Evolutionary conservation across 2,888 invertebrate species (phyloP), one percentile per base, ranked within the genome.

Genomic region (Amaurobius ferox): DNA sequence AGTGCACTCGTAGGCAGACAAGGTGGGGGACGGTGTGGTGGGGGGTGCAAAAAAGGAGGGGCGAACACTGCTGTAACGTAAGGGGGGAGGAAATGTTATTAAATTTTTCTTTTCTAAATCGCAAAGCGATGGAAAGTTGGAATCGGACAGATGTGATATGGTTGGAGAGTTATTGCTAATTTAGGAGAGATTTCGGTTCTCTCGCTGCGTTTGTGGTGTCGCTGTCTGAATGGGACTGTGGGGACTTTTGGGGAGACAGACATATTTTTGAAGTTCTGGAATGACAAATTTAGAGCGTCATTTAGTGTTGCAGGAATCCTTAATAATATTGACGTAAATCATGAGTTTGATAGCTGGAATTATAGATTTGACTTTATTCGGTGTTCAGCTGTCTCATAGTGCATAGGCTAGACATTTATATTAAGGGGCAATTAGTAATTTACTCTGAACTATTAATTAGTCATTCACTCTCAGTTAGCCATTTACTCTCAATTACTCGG

Each of bases 21-120:
- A 55, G 2, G 55, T 23, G 23, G 55, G 11, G 55, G 44, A 44
- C 16, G 44, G 44, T 2, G 9, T 16, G n/a, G 44, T 16, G n/a
- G 16, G n/a, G 16, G 6, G 16, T 11, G 6, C 16, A n/a, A n/a
- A 16, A 13, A n/a, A 16, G 16, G 44, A 35, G 5, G n/a, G 9
- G n/a, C 13, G 23, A 23, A 55, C 55, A 3, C 6, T 23, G 55
- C 13, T 55, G 55, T 55, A 55, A 19, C 55, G 55, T 23, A 55
- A 55, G 11, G 55, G 55, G 55, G 23, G 23, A n/a, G 55, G 23
- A 23, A 23, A 55, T 55, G 55, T 55, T 55, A 55, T 55, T 55
- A 55, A 55, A 55, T 55, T 55, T 55, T 55, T 55, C 55, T 55
- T 55, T 55, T 55, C 55, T 55, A 55, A 55, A 55, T 55, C 55